Evolutionary conservation across 2,888 invertebrate genomes (phyloP), one percentile per base, ranked within the genome.

Genomic region (Rhaphigaster nebulosa): DNA sequence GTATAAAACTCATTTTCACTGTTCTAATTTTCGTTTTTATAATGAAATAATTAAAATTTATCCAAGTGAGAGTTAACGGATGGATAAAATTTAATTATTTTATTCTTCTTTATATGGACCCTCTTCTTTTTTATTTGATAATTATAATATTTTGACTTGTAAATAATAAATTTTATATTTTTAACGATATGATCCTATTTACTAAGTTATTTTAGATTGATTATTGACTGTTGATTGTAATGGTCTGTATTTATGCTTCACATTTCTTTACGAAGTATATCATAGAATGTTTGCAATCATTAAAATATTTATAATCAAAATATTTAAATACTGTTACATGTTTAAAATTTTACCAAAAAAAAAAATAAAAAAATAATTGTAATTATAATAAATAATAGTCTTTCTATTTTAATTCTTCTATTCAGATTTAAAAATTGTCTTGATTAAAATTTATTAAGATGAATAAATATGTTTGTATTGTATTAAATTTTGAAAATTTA

Each of bases 251-350:
- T 70, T 70, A 70, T 70, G 70, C 70, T 70, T 70, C 34, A 34
- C 23, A 45, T 84, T 84, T 23, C 41, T 45, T 38, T 45, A 41
- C 26, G 45, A 84, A 45, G 45, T 84, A 45, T 45, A 26, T 45
- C 76, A 20, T 45, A 26, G 38, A 41, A 41, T 84, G 10, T 45
- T 45, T 84, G 45, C 26, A 26, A 84, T 84, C 45, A 10, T 84
- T 84, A 84, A 84, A 20, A 84, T 84, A 18, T 84, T 23, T 20
- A 84, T 84, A 84, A 84, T 84, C 80, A 84, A 84, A 84, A 84
- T 6, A 15, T 84, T 84, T 84, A 84, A 84, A 84, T 84, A 84
- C 18, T 41, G 80, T 84, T 84, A 12, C 45, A 45, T 84, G 3
- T 84, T 84, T 45, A 18, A 84, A 26, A 84, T 84, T 84, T 84